Evolutionary conservation across 2,113 vertebrate species (phyloP), one percentile per base, ranked within the genome.

Genomic region (Parotia lawesii): DNA sequence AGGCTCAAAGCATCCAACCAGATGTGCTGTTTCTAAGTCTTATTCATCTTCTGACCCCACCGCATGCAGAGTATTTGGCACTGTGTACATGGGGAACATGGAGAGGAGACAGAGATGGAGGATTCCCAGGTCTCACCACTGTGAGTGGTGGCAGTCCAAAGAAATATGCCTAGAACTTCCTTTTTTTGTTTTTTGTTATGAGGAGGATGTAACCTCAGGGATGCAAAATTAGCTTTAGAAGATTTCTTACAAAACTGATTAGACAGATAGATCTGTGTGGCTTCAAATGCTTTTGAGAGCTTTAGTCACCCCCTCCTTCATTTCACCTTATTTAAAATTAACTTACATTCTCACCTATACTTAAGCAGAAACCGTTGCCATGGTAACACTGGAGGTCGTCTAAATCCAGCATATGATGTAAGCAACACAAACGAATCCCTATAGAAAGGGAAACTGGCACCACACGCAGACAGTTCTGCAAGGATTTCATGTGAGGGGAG

Each of bases 281-380:
- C 57, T 93, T 74, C 47, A 74, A 78, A 93, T n/a, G 45, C 31
- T 91, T 90, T 95, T 88, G 66, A 85, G 86, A 85, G 78, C 38
- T 73, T 94, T 91, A 71, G 45, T 87, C 78, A 50, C 38, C 31
- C 83, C 72, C 69, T 76, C 74, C 70, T 91, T 94, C 71, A 87
- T 75, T 94, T 94, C 87, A 94, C 75, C 80, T 93, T 81, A 96
- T 93, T 96, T 97, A 97, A 97, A 97, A 97, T 97, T 96, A 98
- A 97, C 94, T 97, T 97, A 87, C 25, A 95, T 93, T 96, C 90
- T 96, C 96, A 97, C 97, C 91, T 96, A 97, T 90, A 83, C 72
- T 96, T 96, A 96, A 97, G 95, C 74, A 95, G 96, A 94, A 96
- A 85, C 42, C 47, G 79, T 97, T 94, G 60, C 97, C 87, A 95